Base-by-base conservation (phyloP, 2,113 vertebrate species). In the Sterna hirundo region DNA sequence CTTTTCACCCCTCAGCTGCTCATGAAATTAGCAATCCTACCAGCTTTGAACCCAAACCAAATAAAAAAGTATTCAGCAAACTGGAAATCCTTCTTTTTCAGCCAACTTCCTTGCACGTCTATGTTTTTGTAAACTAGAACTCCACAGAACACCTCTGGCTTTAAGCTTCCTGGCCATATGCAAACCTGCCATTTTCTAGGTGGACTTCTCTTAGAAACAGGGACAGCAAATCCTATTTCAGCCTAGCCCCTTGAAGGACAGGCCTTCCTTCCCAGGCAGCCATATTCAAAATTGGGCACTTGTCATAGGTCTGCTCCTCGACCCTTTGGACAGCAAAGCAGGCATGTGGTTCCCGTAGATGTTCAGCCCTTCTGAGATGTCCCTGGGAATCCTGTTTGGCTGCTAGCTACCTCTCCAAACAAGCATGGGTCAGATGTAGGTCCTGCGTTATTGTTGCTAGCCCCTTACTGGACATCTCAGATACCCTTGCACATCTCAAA, bases 11-110 rank as follows among this genome's bases (percentile, higher is more conserved):
- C 66, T 88, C 13, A 11, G 46, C 60, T 83, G 64, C 55, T 94
- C 76, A 83, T 62, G 64, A 93, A 92, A 83, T 94, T 81, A 91
- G n/a, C 62, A 57, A 61, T 69, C 70, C 42, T 76, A 38, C 49
- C 85, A 93, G 29, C 21, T 96, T 66, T 85, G 79, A 94, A 96
- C 36, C 36, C 66, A 88, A 93, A 90, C 34, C 44, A 91, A 95
- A 94, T 64, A 36, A 44, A 58, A 90, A 83, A 64, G 14, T 40
- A 46, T 83, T 76, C 49, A 83, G 22, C 51, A 88, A 83, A 83
- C 34, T 90, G 55, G 82, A 95, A 96, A 91, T 47, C 6, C 25
- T 95, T 84, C 54, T 29, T 58, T 85, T 82, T 21, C 75, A 90
- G 74, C 82, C 93, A 95, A 25, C 54, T 65, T 85, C 52, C 30